Base-by-base conservation (phyloP, 2,797 vertebrate species). In the Characodon lateralis region DNA sequence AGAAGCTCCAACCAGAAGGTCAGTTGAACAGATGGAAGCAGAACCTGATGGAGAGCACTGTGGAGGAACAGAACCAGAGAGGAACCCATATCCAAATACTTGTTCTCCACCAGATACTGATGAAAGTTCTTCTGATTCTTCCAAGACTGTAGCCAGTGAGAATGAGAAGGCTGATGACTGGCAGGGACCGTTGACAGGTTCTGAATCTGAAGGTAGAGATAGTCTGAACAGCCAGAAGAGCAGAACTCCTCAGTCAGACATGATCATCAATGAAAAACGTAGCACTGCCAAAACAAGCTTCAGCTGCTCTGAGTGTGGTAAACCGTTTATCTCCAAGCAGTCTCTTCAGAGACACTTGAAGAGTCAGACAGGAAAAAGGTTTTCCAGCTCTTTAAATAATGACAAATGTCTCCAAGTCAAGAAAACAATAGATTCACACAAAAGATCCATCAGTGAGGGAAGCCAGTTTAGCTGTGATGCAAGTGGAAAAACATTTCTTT, bases 31-130 rank as follows among this genome's bases (percentile, higher is more conserved):
- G 71, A 39, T 31, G 50, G 72, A 68, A 55, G 46, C 26, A 68
- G 61, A 68, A 73, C 20, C 18, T 50, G 71, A 77, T 24, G 71
- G 22, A 80, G 78, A 74, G 35, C 41, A 66, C 18, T 26, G 26
- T 48, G 46, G 26, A 68, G 59, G 8, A 61, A 66, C 58, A 56
- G 51, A 79, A 79, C n/a, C 77, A 71, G 39, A 12, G 1, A 13
- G 41, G 26, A 73, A 51, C 41, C 65, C 6, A 2, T n/a, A 74
- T 56, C 41, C 48, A 76, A 61, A 56, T 20, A 0, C 1, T 65
- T 6, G n/a, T 58, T 41, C n/a, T 12, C 26, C 53, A 13, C 22
- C 0, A 70, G 35, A 28, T 18, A 5, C 7, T 20, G 50, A 78
- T 73, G 73, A n/a, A 75, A 66, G 51, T 14, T 5, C 48, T 74